These are phyloP conservation scores for Apeira syringaria DNA, from an alignment of 2,888 invertebrate species.

Conservation along the genomic window DNA sequence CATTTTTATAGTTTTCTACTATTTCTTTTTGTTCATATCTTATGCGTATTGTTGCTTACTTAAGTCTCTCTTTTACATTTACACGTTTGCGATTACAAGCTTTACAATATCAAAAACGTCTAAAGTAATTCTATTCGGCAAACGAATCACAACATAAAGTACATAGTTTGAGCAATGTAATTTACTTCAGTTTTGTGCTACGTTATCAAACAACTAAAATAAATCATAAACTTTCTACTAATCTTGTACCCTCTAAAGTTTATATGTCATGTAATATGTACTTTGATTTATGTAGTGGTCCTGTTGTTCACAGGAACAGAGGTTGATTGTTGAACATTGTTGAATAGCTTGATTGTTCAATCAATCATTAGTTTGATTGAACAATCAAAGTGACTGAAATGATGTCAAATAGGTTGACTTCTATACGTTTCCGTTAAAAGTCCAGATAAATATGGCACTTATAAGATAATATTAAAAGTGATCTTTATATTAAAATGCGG, in stretches of 20 bases:
- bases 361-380: too few species aligned
- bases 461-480: too few species aligned
- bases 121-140: conserved; percentile 47
- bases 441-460: too few species aligned
- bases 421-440: too few species aligned
- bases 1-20: conserved; percentile 27
- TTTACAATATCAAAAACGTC: conserved; percentile 40
- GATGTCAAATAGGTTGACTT: too few species aligned
- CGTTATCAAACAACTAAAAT: conserved; percentile 46
- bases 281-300: conserved; percentile 19
- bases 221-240: conserved; percentile 30
- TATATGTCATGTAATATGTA: conserved; percentile 25
- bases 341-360: too few species aligned
- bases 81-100: conserved; percentile 44
- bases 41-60: conserved; percentile 45
- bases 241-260: conserved; percentile 33
- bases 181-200: conserved; percentile 50
- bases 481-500: too few species aligned
- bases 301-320: too few species aligned
- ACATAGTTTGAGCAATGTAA: conserved; percentile 58
- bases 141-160: conserved; percentile 46
- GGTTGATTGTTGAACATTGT: too few species aligned
- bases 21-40: conserved; percentile 17
- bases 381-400: too few species aligned
- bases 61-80: conserved; percentile 40